phyloP scores from a whole-genome alignment of 2,113 vertebrate genomes.

The Promerops cafer region DNA sequence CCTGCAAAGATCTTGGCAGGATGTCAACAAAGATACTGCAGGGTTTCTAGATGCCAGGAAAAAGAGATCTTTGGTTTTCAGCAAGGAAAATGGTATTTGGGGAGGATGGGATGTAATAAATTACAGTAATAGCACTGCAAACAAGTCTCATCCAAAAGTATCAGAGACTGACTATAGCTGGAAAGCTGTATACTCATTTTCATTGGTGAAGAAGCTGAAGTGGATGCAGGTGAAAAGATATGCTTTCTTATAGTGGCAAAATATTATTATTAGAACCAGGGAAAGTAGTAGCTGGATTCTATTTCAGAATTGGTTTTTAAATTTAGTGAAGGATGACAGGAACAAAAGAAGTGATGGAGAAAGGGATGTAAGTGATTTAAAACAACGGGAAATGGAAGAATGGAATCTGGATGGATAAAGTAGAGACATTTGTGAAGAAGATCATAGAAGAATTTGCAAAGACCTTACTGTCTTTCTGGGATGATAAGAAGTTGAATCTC shows the following conservation, averaged over 20 bases:
- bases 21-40: slow-evolving; percentile 50
- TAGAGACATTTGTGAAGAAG: not conserved
- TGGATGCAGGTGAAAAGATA: not conserved
- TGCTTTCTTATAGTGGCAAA: not conserved
- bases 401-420: not conserved
- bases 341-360: not conserved
- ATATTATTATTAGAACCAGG: not conserved
- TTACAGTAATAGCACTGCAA: not conserved
- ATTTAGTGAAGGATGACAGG: not conserved
- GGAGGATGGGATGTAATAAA: slow-evolving; percentile 25
- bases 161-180: not conserved
- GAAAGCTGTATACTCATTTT: not conserved
- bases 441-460: not conserved
- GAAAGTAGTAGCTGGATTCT: not conserved
- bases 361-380: not conserved
- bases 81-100: slow-evolving; percentile 32
- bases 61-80: slow-evolving; percentile 29
- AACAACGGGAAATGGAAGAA: not conserved
- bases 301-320: not conserved
- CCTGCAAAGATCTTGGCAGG: slow-evolving; percentile 57
- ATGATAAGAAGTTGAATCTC: not conserved
- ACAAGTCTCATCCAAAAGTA: not conserved
- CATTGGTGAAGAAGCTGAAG: not conserved
- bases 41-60: slow-evolving; percentile 44
- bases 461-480: not conserved